Conservation (phyloP, 2,888 invertebrate genomes). For the Cryptus armator region DNA sequence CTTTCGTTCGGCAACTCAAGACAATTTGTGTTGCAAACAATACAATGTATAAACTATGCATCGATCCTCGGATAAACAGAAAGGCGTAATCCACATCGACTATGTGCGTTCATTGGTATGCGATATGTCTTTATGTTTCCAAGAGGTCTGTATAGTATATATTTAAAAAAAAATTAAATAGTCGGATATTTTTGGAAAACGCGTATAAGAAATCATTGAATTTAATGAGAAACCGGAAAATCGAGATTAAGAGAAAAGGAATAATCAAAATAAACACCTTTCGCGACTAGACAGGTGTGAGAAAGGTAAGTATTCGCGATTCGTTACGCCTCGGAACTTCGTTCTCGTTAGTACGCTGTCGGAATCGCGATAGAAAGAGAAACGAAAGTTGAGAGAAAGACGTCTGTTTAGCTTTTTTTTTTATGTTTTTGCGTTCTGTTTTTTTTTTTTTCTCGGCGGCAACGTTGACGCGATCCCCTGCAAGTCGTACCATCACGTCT, state of each 20-base stretch:
- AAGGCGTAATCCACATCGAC: too few relatives aligned
- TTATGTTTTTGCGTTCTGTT: conserved; percentile 32
- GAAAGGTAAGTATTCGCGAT: conserved; percentile 50
- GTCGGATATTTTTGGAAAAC: not conserved
- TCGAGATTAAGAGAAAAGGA: conserved; percentile 35
- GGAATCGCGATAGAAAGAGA: conserved; percentile 23
- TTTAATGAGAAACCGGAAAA: not conserved
- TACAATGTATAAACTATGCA: too few relatives aligned
- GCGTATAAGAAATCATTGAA: not conserved
- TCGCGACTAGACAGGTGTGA: not conserved
- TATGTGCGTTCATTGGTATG: too few relatives aligned
- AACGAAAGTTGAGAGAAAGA: conserved; percentile 26
- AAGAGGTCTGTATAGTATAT: not conserved
- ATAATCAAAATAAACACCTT: conserved; percentile 1
- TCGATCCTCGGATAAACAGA: too few relatives aligned
- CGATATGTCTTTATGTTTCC: too few relatives aligned
- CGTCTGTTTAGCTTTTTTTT: conserved; percentile 45
- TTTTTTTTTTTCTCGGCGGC: not conserved
- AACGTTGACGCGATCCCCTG: conserved; percentile 41
- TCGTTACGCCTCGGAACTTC: conserved; percentile 64
- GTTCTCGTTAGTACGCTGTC: conserved; percentile 66
- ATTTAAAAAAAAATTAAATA: not conserved
- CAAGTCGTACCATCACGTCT: conserved; percentile 37
- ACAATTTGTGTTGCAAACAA: too few relatives aligned
- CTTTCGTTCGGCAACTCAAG: not conserved